phyloP scores from a whole-genome alignment of 2,113 vertebrate species.

The Laticauda colubrina region DNA sequence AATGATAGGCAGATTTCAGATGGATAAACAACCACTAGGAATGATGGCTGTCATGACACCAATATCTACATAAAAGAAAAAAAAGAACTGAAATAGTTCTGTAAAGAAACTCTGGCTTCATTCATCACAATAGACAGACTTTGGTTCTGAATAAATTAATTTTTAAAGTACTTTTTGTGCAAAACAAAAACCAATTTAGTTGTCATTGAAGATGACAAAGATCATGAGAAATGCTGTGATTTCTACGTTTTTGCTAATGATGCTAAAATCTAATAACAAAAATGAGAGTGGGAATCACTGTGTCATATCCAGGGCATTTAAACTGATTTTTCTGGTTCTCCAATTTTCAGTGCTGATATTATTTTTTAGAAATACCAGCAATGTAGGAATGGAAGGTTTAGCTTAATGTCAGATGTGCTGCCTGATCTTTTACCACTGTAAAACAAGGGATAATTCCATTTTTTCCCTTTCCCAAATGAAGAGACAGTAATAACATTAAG shows the following conservation, averaged over 20 bases:
- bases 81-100: accelerated
- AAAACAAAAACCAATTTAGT: neutral
- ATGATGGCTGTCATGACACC: no score
- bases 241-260: neutral
- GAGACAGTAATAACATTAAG: neutral
- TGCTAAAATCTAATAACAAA: neutral
- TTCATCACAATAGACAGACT: neutral
- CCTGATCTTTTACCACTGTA: neutral
- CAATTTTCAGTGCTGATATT: neutral
- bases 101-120: neutral
- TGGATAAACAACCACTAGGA: no score
- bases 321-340: neutral
- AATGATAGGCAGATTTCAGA: no score
- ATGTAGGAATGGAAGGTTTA: neutral
- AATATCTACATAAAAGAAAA: no score
- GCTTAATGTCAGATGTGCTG: neutral
- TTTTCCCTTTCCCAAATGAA: neutral
- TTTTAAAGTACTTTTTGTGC: neutral
- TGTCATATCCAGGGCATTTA: neutral
- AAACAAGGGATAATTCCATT: neutral
- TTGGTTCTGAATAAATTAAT: neutral
- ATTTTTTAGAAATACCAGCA: neutral
- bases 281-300: no score
- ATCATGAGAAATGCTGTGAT: neutral
- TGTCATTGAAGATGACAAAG: neutral